phyloP scores from a whole-genome alignment of 2,113 vertebrate species.

The Ardeotis arabs region DNA sequence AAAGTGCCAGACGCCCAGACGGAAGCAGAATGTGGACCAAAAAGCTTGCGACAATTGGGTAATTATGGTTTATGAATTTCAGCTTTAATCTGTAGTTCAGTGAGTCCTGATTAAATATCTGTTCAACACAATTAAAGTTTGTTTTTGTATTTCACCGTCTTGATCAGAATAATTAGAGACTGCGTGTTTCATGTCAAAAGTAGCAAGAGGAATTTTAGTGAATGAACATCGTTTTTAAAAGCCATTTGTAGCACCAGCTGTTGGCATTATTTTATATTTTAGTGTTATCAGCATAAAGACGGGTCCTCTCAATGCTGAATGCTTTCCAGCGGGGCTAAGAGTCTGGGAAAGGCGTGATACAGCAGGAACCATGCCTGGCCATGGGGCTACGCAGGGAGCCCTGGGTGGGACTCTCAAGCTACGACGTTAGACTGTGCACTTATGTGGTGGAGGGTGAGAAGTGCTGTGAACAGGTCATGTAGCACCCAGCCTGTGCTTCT shows the following conservation, averaged over 20 bases:
- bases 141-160: conserved; percentile 89
- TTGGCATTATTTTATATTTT: conserved; percentile 88
- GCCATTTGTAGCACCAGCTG: conserved; percentile 88
- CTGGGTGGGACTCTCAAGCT: neutral
- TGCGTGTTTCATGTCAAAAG: conserved; percentile 88
- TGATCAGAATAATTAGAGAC: conserved; percentile 91
- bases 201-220: conserved; percentile 86
- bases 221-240: conserved; percentile 89
- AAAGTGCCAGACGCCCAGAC: conserved; percentile 86
- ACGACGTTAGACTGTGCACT: neutral
- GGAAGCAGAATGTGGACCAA: conserved; percentile 87
- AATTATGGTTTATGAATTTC: conserved; percentile 92
- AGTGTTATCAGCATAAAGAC: conserved; percentile 85
- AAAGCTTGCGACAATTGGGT: conserved; percentile 88
- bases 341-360: conserved; percentile 17
- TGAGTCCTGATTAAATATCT: conserved; percentile 91
- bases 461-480: neutral
- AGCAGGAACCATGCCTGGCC: neutral
- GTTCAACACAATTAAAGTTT: conserved; percentile 91
- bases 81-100: conserved; percentile 90
- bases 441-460: neutral
- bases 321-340: conserved; percentile 78
- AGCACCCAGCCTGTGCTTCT: conserved; percentile 4
- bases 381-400: neutral
- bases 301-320: conserved; percentile 79